Evolutionary conservation across 1,140 invertebrate species (phyloP).

Genomic region (Brachionus rubens): DNA sequence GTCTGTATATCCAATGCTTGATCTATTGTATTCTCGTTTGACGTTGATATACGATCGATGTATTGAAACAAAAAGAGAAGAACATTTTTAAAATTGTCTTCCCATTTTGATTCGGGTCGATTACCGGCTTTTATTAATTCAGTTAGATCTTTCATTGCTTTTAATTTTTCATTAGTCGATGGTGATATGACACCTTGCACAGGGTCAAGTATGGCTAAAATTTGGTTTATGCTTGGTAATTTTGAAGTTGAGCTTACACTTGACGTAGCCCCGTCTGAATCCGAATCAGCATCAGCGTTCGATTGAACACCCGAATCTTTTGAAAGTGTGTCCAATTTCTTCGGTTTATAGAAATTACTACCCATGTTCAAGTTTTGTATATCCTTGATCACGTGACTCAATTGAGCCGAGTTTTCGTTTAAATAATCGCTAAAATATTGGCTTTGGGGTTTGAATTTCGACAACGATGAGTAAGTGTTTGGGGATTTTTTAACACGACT

Average conservation of each 20-base stretch:
- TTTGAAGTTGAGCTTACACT: constrained; percentile 62
- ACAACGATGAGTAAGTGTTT: constrained; percentile 51
- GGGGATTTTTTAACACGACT: constrained; percentile 48
- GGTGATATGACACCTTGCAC: constrained; percentile 54
- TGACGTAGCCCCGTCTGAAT: constrained; percentile 62
- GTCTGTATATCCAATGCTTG: constrained; percentile 62
- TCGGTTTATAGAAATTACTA: constrained; percentile 57
- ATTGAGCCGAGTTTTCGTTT: constrained; percentile 67
- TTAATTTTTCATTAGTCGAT: constrained; percentile 46
- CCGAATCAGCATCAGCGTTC: constrained; percentile 18
- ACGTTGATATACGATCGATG: constrained; percentile 64
- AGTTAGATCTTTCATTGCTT: constrained; percentile 33
- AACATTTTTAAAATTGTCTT: constrained; percentile 65
- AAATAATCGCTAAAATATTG: constrained; percentile 35
- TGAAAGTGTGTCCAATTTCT: constrained; percentile 73
- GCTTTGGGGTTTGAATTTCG: not conserved
- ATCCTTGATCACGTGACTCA: constrained; percentile 81
- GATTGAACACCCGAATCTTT: constrained; percentile 83
- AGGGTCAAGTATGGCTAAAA: not conserved
- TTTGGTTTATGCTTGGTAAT: not conserved
- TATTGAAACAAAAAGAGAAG: constrained; percentile 72
- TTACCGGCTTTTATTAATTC: constrained; percentile 39
- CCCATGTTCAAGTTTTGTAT: constrained; percentile 82
- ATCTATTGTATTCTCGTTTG: constrained; percentile 17
- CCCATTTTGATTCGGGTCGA: constrained; percentile 26